These are phyloP conservation scores for Cottus gobio DNA, from an alignment of 2,113 vertebrate genomes.

Conservation along the genomic window DNA sequence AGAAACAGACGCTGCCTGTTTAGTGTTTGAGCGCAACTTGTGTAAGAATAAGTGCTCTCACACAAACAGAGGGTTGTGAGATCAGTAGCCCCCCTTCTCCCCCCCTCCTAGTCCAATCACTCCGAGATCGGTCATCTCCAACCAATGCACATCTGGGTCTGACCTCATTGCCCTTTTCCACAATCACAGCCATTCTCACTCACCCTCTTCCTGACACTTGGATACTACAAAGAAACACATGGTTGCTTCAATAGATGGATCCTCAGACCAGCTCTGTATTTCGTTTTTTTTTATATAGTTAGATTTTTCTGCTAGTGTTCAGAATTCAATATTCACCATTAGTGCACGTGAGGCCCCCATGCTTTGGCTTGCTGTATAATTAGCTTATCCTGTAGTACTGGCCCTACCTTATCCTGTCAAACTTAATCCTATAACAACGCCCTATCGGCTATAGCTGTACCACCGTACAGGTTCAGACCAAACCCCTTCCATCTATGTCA, in stretches of 20 bases:
- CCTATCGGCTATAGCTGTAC: constrained; percentile 31
- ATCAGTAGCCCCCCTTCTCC: constrained; percentile 70
- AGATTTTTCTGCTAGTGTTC: not conserved
- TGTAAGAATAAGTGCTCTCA: constrained; percentile 48
- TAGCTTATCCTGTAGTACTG: constrained; percentile 70
- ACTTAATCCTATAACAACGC: constrained; percentile 70
- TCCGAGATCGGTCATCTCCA: constrained; percentile 85
- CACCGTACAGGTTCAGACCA: constrained; percentile 13
- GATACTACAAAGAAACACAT: constrained; percentile 29
- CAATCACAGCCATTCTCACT: constrained; percentile 73
- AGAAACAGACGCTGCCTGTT: constrained; percentile 34
- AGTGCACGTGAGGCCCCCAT: not conserved
- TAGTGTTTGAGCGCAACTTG: constrained; percentile 41
- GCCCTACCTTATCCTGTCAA: constrained; percentile 68
- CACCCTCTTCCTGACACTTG: constrained; percentile 16
- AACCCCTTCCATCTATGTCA: constrained; percentile 3
- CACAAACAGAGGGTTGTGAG: constrained; percentile 75
- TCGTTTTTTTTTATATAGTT: not conserved
- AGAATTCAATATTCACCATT: constrained; percentile 18
- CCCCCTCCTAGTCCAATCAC: constrained; percentile 70
- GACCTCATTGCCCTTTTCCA: constrained; percentile 82
- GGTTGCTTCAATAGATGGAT: constrained; percentile 11
- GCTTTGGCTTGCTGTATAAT: constrained; percentile 60
- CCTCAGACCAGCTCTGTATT: constrained; percentile 11
- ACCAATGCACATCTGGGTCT: constrained; percentile 85